Evolutionary conservation across 2,888 invertebrate genomes (phyloP).

Genomic region (Onthophagus sagittarius): DNA sequence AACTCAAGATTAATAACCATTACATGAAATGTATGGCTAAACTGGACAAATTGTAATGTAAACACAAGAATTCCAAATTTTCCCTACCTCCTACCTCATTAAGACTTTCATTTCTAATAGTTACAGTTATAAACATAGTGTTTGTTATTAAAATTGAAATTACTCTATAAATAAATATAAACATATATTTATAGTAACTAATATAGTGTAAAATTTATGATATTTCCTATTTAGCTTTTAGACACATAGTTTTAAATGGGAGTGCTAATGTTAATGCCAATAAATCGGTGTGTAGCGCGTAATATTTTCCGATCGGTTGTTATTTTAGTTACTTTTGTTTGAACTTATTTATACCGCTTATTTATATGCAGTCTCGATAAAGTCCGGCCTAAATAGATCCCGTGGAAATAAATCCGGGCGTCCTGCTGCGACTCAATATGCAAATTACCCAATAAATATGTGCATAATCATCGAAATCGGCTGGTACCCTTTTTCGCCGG

Average conservation of each 20-base stretch:
- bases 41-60: no score
- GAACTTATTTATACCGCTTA: not conserved
- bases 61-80: no score
- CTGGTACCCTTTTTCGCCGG: conserved; percentile 2
- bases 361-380: not conserved
- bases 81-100: no score
- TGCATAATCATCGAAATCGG: conserved; percentile 14
- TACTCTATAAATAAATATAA: no score
- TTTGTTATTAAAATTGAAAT: no score
- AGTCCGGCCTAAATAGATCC: not conserved
- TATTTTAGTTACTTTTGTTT: not conserved
- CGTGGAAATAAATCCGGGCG: not conserved
- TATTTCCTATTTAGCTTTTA: no score
- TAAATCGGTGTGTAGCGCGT: not conserved
- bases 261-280: not conserved
- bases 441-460: conserved; percentile 16
- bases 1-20: no score
- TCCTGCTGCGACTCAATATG: not conserved
- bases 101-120: no score
- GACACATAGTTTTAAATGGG: not conserved
- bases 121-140: no score
- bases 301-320: not conserved
- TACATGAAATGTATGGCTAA: no score
- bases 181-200: no score
- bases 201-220: no score